These are phyloP conservation scores for Saccopteryx bilineata DNA, from an alignment of 2,113 vertebrate genomes.

Conservation along the genomic window DNA sequence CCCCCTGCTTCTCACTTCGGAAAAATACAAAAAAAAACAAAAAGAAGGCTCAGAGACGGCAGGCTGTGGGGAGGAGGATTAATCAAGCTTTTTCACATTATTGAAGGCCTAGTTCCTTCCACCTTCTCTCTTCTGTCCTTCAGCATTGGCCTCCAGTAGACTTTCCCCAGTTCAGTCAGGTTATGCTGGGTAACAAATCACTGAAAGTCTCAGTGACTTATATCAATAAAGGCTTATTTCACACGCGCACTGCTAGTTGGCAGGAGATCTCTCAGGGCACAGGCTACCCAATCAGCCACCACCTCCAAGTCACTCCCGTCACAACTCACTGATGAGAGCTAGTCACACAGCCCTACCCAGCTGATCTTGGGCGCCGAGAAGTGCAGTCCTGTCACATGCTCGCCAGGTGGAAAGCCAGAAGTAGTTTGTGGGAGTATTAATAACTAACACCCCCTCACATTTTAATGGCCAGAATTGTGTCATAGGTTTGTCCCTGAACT, in stretches of 20 bases:
- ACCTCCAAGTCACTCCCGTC: not conserved
- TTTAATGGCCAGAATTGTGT: not conserved
- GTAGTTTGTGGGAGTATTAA: not conserved
- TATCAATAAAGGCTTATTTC: not conserved
- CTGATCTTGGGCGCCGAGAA: not conserved
- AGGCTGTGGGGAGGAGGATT: not conserved
- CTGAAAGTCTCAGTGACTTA: not conserved
- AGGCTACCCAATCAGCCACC: not conserved
- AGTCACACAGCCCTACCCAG: not conserved
- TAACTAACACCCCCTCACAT: not conserved
- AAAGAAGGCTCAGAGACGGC: not conserved
- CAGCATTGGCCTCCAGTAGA: not conserved
- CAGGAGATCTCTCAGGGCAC: not conserved
- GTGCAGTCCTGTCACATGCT: fast-evolving
- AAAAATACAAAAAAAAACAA: no score
- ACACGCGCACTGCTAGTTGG: not conserved
- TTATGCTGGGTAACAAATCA: not conserved
- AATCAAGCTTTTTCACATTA: not conserved
- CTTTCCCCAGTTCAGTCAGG: not conserved
- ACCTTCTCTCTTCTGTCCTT: not conserved
- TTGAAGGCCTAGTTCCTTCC: not conserved
- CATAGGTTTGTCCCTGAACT: not conserved
- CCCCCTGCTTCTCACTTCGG: no score
- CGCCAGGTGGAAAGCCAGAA: not conserved
- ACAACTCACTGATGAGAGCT: not conserved